Evolutionary conservation across 2,113 vertebrate genomes (phyloP).

Genomic region (Hypanus sabinus): DNA sequence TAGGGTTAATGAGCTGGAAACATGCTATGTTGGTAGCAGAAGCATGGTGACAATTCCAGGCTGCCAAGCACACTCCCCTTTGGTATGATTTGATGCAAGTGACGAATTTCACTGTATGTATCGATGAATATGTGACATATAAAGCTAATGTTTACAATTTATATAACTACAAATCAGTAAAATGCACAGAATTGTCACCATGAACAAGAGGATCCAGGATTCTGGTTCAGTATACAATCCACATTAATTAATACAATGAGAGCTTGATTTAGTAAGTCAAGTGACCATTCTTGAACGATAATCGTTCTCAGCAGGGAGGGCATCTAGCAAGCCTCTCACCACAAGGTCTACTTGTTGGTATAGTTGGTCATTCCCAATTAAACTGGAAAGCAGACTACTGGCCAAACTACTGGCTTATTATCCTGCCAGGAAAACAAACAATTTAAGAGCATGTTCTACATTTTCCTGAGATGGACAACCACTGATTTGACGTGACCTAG

Average conservation of each 20-base stretch:
- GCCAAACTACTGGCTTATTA: background rate
- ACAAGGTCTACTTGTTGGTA: background rate
- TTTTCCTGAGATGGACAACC: background rate
- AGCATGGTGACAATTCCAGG: too few relatives aligned
- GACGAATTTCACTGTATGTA: too few relatives aligned
- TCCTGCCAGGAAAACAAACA: background rate
- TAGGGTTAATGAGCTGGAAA: too few relatives aligned
- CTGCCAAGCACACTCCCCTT: too few relatives aligned
- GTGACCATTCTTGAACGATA: background rate
- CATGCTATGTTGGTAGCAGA: too few relatives aligned
- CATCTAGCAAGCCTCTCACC: background rate
- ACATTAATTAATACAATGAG: background rate
- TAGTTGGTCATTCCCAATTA: background rate
- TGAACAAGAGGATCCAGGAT: background rate
- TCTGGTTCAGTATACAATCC: background rate
- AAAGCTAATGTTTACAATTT: too few relatives aligned
- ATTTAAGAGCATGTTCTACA: background rate
- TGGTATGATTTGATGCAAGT: too few relatives aligned
- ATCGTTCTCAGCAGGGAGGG: background rate
- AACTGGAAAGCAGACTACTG: background rate
- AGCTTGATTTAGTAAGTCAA: background rate
- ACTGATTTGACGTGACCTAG: background rate
- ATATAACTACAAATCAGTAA: background rate
- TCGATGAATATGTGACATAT: too few relatives aligned
- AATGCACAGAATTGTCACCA: background rate